Evolutionary conservation across 1,140 invertebrate species (phyloP).

Genomic region (Meloidogyne hapla): DNA sequence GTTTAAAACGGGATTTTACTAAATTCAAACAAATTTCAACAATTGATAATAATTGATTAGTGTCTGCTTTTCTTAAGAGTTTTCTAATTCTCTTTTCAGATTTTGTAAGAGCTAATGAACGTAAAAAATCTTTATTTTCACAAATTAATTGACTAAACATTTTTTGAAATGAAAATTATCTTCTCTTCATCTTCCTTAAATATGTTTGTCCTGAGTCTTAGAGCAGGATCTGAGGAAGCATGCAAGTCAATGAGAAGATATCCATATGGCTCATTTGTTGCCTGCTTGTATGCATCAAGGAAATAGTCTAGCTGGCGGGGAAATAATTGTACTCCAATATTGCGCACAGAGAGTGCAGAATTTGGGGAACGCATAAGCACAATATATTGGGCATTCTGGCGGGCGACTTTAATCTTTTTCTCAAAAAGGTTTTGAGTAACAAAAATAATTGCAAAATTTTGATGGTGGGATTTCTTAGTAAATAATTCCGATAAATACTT

Average conservation of each 20-base stretch:
- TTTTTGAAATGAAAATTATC: conserved; percentile 29
- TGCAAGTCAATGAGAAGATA: conserved; percentile 20
- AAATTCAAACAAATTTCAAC: conserved; percentile 25
- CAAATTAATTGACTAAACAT: conserved; percentile 14
- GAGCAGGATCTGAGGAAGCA: conserved; percentile 12
- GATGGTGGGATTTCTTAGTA: conserved; percentile 23
- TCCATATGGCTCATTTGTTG: conserved; percentile 17
- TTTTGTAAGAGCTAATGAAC: neutral
- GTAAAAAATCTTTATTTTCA: conserved; percentile 22
- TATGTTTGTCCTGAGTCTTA: conserved; percentile 21
- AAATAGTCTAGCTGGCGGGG: conserved; percentile 16
- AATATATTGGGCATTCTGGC: conserved; percentile 22
- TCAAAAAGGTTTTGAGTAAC: conserved; percentile 19
- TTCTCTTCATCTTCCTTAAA: conserved; percentile 21
- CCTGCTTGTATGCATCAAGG: conserved; percentile 5
- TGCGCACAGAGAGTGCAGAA: conserved; percentile 4
- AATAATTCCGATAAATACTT: neutral
- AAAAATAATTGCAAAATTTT: conserved; percentile 21
- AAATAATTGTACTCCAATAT: conserved; percentile 21
- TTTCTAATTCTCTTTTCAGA: neutral
- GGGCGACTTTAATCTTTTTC: conserved; percentile 12
- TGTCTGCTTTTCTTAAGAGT: neutral
- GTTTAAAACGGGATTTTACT: neutral
- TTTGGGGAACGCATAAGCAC: conserved; percentile 25
- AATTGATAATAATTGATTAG: conserved; percentile 12